Conservation (phyloP, 2,888 invertebrate species). For the Endotricha flammealis region DNA sequence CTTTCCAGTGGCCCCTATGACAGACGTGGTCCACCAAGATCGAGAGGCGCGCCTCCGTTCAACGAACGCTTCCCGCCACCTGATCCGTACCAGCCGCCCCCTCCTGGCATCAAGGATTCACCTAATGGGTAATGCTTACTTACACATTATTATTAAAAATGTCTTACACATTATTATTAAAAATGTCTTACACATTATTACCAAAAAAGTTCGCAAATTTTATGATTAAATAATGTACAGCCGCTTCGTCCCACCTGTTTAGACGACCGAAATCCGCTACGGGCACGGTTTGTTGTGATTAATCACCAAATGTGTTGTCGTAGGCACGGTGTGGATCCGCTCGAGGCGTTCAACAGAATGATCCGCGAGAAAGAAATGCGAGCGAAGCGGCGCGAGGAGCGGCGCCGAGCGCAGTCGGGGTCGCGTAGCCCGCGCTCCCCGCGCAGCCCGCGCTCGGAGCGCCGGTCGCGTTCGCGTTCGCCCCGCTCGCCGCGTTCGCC, state of each 20-base stretch:
- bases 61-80: constrained; percentile 47
- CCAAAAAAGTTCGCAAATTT: no score
- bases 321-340: constrained; percentile 89
- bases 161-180: no score
- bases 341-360: constrained; percentile 92
- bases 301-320: constrained; percentile 38
- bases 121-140: constrained; percentile 79
- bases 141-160: no score
- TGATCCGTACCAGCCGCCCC: constrained; percentile 75
- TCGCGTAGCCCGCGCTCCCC: constrained; percentile 44
- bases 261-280: no score
- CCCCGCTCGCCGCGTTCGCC: constrained; percentile 36
- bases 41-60: constrained; percentile 33
- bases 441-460: constrained; percentile 67
- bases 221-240: no score
- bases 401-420: constrained; percentile 72
- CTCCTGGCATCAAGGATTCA: constrained; percentile 78
- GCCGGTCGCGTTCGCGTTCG: constrained; percentile 57
- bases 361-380: constrained; percentile 90
- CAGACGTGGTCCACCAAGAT: constrained; percentile 39
- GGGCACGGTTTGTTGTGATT: no score
- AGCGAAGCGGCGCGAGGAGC: constrained; percentile 80
- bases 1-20: constrained; percentile 42
- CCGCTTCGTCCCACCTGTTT: no score
- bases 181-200: no score